Conservation (phyloP, 2,113 vertebrate species). For the Mugil cephalus region DNA sequence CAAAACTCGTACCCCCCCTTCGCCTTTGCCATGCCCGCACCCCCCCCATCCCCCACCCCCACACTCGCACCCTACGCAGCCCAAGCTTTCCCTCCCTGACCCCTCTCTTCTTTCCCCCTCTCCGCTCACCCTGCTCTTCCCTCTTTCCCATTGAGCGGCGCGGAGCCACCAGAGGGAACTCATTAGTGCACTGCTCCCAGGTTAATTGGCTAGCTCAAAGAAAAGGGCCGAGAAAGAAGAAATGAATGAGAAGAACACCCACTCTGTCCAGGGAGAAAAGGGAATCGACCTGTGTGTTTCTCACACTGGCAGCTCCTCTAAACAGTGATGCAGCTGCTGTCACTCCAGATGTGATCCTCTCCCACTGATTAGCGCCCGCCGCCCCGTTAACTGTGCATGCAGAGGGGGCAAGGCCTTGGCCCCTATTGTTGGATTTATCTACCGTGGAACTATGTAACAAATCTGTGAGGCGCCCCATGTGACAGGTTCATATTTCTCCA, state of each 20-base stretch:
- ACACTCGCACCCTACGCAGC: slow-evolving; percentile 26
- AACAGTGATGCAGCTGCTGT: slow-evolving; percentile 81
- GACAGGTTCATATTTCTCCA: slow-evolving; percentile 79
- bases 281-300: slow-evolving; percentile 85
- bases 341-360: slow-evolving; percentile 79
- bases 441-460: slow-evolving; percentile 75
- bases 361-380: slow-evolving; percentile 71
- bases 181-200: slow-evolving; percentile 88
- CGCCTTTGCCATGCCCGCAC: slow-evolving; percentile 65
- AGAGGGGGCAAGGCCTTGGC: slow-evolving; percentile 74
- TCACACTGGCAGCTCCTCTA: slow-evolving; percentile 80
- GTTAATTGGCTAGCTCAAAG: slow-evolving; percentile 86
- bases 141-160: slow-evolving; percentile 75
- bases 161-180: slow-evolving; percentile 87
- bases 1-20: slow-evolving; percentile 61
- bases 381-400: slow-evolving; percentile 62
- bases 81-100: slow-evolving; percentile 66
- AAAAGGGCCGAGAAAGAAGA: slow-evolving; percentile 76
- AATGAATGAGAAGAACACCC: slow-evolving; percentile 80
- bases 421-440: slow-evolving; percentile 80
- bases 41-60: slow-evolving; percentile 34
- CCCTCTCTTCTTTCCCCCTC: slow-evolving; percentile 61
- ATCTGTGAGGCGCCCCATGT: slow-evolving; percentile 70
- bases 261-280: slow-evolving; percentile 78
- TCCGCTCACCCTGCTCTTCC: slow-evolving; percentile 63